Base-by-base conservation (phyloP, 2,888 invertebrate genomes). In the Entomobrya multifasciata region DNA sequence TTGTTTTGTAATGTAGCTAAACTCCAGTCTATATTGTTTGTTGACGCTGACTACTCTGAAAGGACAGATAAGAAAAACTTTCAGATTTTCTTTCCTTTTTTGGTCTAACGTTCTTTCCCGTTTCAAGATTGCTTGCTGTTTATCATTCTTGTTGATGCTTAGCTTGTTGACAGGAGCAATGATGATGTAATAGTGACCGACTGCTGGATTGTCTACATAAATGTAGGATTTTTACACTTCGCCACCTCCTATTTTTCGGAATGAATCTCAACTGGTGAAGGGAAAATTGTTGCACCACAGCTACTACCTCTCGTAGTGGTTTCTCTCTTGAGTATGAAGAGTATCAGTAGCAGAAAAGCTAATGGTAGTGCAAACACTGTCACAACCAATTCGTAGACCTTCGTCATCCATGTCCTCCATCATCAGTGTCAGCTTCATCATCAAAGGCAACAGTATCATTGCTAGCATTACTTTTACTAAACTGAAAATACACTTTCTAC, bases 401-500 rank as follows among this genome's bases (percentile, higher is more conserved):
- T 65, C 36, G 36, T 27, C 36, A 3, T 65, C 30, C 65, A 36
- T 65, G 65, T 67, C 67, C 44, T 67, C 67, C 44, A 22, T 8
- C 44, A 67, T 67, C 20, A 41, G 17, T 41, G 20, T 36, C 41
- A 67, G 2, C 62, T 36, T 60, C 60, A 25, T 55, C 55, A 20
- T 30, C n/a, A 36, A 20, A 11, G 6, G 6, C 11, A 44, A 10
- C 44, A 44, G 44, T 11, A 44, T 10, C 36, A 67, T 44, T n/a
- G 22, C n/a, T 44, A 44, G 22, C 44, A 22, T n/a, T n/a, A n/a
- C n/a, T n/a, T n/a, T n/a, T n/a, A n/a, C n/a, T n/a, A n/a, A n/a
- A n/a, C 20, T 4, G 22, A 20, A 41, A 65, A 10, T 36, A 65
- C 36, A 11, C 44, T 6, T 44, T 52, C 41, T 22, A 22, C 60